Conservation (phyloP, 2,888 invertebrate genomes). For the Polydrusus cervinus region DNA sequence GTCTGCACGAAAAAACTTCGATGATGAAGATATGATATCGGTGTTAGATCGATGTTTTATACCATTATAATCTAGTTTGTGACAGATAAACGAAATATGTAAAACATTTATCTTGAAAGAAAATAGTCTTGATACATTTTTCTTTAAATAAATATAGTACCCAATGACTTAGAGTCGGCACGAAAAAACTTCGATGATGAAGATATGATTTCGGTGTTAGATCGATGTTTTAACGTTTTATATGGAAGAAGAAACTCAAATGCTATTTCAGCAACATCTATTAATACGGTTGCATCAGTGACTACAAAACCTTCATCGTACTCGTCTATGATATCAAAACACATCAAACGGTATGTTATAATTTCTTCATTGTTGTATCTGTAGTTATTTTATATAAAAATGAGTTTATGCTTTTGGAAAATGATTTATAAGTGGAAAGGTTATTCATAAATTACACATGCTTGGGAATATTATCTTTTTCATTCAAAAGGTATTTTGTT, state of each 20-base stretch:
- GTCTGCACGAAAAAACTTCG: conserved; percentile 83
- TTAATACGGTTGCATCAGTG: conserved; percentile 67
- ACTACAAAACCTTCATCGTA: conserved; percentile 23
- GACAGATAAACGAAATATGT: too few relatives aligned
- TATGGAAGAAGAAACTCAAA: conserved; percentile 76
- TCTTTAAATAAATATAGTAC: conserved; percentile 73
- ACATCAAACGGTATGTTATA: conserved; percentile 46
- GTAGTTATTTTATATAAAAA: neutral
- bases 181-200: conserved; percentile 81
- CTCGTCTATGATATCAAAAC: conserved; percentile 42
- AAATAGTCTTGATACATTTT: neutral
- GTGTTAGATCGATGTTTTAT: conserved; percentile 86
- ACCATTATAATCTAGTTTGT: too few relatives aligned
- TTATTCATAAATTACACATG: too few relatives aligned
- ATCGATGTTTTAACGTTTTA: conserved; percentile 83
- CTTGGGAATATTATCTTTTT: too few relatives aligned
- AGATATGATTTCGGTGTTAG: conserved; percentile 82
- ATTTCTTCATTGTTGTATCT: neutral
- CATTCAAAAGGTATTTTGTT: too few relatives aligned
- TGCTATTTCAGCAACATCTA: conserved; percentile 73
- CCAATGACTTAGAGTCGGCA: conserved; percentile 83
- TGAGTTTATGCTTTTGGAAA: conserved; percentile 7
- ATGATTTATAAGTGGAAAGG: too few relatives aligned
- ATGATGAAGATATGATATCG: conserved; percentile 80
- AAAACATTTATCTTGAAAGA: too few relatives aligned